These are phyloP conservation scores for Mirza zaza DNA, from an alignment of 2,113 vertebrate species.

Conservation along the genomic window DNA sequence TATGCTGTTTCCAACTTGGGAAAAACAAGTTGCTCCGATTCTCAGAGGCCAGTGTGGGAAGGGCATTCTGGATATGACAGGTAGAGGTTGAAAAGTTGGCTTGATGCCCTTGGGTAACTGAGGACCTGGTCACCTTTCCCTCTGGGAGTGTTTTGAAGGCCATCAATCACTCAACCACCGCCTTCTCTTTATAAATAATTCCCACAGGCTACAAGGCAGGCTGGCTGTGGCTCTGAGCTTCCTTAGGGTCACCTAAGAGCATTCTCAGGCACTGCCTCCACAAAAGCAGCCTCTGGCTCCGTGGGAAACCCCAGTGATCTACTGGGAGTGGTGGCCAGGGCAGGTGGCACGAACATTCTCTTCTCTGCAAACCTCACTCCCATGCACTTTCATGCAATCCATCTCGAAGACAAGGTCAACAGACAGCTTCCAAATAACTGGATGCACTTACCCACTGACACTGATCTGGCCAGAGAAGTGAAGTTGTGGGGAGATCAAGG, in stretches of 20 bases:
- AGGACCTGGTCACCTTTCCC: slow-evolving; percentile 60
- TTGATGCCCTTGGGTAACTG: neutral
- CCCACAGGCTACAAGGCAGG: slow-evolving; percentile 69
- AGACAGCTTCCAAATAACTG: slow-evolving; percentile 83
- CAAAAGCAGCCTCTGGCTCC: slow-evolving; percentile 72
- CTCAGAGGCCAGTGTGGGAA: neutral
- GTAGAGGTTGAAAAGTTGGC: neutral
- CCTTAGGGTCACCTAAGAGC: slow-evolving; percentile 78
- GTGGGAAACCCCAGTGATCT: slow-evolving; percentile 80
- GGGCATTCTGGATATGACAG: neutral
- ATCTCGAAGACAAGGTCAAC: slow-evolving; percentile 83
- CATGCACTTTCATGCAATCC: slow-evolving; percentile 78
- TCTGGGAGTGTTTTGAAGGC: slow-evolving; percentile 77
- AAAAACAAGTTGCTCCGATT: slow-evolving; percentile 57
- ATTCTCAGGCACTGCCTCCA: slow-evolving; percentile 68
- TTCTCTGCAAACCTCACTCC: slow-evolving; percentile 81
- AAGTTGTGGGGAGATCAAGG: slow-evolving; percentile 34
- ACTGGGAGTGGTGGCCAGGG: slow-evolving; percentile 70
- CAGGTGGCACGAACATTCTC: slow-evolving; percentile 55
- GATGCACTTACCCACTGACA: slow-evolving; percentile 85
- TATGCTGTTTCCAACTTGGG: slow-evolving; percentile 15
- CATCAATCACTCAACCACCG: slow-evolving; percentile 71
- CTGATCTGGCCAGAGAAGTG: slow-evolving; percentile 79
- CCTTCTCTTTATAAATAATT: slow-evolving; percentile 81
- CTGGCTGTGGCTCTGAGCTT: slow-evolving; percentile 76